Evolutionary conservation across 1,140 invertebrate species (phyloP).

Genomic region (Diachasmimorpha longicaudata): DNA sequence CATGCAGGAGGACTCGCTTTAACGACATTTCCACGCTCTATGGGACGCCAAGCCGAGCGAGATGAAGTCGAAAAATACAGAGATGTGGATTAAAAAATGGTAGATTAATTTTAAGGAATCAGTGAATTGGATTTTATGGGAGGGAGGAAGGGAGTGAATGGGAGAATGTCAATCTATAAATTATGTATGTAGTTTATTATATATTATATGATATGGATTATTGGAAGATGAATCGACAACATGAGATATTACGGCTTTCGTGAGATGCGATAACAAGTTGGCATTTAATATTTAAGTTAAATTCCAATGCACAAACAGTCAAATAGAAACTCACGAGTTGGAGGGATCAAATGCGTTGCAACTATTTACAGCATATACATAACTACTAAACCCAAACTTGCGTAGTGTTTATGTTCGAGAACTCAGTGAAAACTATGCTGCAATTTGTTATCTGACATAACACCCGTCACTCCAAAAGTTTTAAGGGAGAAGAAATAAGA

Average conservation of each 20-base stretch:
- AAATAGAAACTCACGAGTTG: not conserved
- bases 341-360: not conserved
- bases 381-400: not conserved
- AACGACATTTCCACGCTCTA: constrained; percentile 31
- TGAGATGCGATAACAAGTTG: not conserved
- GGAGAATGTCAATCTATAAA: no score
- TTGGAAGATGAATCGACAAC: no score
- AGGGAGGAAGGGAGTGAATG: not conserved
- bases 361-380: not conserved
- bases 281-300: not conserved
- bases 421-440: not conserved
- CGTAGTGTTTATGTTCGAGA: not conserved
- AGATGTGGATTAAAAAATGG: not conserved
- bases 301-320: not conserved
- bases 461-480: not conserved
- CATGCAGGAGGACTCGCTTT: constrained; percentile 26
- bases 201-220: no score
- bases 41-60: constrained; percentile 23
- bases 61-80: not conserved
- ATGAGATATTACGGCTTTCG: no score
- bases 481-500: not conserved
- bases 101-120: not conserved
- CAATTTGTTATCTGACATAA: not conserved
- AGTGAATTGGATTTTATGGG: not conserved
- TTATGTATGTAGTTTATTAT: no score